These are phyloP conservation scores for Drosophila varians DNA, from an alignment of 1,140 invertebrate genomes.

Conservation along the genomic window DNA sequence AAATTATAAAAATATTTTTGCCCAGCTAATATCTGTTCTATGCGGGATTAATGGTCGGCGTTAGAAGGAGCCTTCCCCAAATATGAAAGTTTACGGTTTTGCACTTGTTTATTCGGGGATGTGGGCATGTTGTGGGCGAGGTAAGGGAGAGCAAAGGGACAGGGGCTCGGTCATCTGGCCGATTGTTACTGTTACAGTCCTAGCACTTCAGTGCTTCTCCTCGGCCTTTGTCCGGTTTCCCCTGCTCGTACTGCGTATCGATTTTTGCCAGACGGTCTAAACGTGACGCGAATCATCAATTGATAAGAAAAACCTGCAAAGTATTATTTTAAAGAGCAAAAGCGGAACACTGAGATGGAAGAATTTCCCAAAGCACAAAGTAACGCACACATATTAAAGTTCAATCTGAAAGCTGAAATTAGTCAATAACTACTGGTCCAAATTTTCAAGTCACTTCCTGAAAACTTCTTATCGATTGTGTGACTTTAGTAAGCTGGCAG, in stretches of 20 bases:
- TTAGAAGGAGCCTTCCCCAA: background rate
- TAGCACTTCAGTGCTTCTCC: slow-evolving; percentile 22
- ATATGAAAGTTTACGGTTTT: slow-evolving; percentile 40
- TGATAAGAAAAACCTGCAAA: slow-evolving; percentile 34
- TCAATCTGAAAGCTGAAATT: slow-evolving; percentile 65
- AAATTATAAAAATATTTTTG: slow-evolving; percentile 65
- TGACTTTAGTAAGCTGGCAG: slow-evolving; percentile 1
- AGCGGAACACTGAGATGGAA: background rate
- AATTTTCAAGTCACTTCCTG: slow-evolving; percentile 16
- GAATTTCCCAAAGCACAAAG: background rate
- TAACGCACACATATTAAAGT: slow-evolving; percentile 34
- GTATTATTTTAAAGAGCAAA: slow-evolving; percentile 23
- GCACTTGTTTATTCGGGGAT: slow-evolving; percentile 29
- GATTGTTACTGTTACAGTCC: slow-evolving; percentile 14
- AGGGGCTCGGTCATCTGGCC: slow-evolving; percentile 4
- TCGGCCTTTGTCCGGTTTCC: slow-evolving; percentile 55
- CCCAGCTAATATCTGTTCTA: slow-evolving; percentile 44
- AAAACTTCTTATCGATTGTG: background rate
- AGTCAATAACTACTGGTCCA: slow-evolving; percentile 62
- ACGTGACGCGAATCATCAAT: slow-evolving; percentile 70
- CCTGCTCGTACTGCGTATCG: slow-evolving; percentile 44
- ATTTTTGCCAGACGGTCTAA: slow-evolving; percentile 72
- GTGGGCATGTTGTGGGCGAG: background rate
- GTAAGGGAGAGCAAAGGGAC: too few species aligned
- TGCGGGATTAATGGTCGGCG: slow-evolving; percentile 59